Evolutionary conservation across 1,140 invertebrate species (phyloP).

Genomic region (Phortica variegata): DNA sequence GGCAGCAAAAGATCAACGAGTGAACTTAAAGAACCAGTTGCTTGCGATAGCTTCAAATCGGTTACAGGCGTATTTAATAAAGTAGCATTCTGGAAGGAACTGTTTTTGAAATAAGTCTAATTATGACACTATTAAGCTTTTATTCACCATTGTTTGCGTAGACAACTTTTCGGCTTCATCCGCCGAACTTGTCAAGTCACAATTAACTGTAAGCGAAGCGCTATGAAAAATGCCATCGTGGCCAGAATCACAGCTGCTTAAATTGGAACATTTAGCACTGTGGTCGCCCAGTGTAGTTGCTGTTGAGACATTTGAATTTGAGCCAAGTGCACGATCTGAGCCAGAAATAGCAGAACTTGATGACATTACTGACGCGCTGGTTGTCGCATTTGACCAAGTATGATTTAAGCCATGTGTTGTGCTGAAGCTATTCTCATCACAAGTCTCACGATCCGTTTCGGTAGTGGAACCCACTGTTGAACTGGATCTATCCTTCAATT

Average conservation of each 20-base stretch:
- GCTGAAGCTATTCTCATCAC: too few species aligned
- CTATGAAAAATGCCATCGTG: slow-evolving; percentile 49
- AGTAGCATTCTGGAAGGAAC: too few species aligned
- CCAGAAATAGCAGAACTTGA: slow-evolving; percentile 31
- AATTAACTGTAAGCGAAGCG: slow-evolving; percentile 43
- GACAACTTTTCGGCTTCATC: slow-evolving; percentile 31
- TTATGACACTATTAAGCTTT: neutral
- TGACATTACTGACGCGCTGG: slow-evolving; percentile 26
- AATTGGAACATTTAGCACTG: slow-evolving; percentile 43
- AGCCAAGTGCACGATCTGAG: slow-evolving; percentile 29
- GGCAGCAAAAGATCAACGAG: slow-evolving; percentile 19
- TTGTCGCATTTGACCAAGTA: slow-evolving; percentile 40
- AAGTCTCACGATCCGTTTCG: slow-evolving; percentile 14
- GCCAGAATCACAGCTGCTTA: slow-evolving; percentile 46
- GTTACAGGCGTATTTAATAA: too few species aligned
- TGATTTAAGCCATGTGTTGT: slow-evolving; percentile 24
- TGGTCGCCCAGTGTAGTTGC: slow-evolving; percentile 37
- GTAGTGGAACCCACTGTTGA: slow-evolving; percentile 30
- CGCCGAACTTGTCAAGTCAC: slow-evolving; percentile 41
- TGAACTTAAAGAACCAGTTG: slow-evolving; percentile 20
- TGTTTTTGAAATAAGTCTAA: too few species aligned
- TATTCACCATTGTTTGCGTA: slow-evolving; percentile 23
- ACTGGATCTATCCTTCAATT: slow-evolving; percentile 33
- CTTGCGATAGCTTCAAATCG: slow-evolving; percentile 39
- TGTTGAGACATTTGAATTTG: slow-evolving; percentile 18